Conservation (phyloP, 2,888 invertebrate species). For the Stenoptilia bipunctidactyla region DNA sequence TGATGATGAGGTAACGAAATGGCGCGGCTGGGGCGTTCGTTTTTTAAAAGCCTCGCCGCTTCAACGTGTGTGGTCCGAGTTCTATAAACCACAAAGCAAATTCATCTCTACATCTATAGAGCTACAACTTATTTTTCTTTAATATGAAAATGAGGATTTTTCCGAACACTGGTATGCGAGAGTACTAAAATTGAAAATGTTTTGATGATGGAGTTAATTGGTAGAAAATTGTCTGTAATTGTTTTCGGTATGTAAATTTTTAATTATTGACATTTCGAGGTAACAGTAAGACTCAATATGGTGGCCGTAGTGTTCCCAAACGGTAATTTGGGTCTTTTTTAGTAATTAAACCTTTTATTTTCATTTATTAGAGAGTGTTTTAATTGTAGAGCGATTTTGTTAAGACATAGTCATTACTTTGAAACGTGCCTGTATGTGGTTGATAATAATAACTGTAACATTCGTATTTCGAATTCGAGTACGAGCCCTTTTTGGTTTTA, state of each 20-base stretch:
- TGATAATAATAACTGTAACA: too few relatives aligned
- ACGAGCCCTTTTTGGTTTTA: too few relatives aligned
- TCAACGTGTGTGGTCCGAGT: conserved; percentile 61
- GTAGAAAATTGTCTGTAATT: conserved; percentile 40
- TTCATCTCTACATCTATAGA: conserved; percentile 11
- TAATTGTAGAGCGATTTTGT: too few relatives aligned
- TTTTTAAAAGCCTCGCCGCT: conserved; percentile 55
- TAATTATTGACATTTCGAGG: conserved; percentile 17
- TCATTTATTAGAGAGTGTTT: background rate
- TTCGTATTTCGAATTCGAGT: too few relatives aligned
- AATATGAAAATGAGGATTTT: conserved; percentile 16
- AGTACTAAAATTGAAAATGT: conserved; percentile 36
- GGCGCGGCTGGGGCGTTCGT: conserved; percentile 64
- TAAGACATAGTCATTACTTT: too few relatives aligned
- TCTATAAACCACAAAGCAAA: conserved; percentile 13
- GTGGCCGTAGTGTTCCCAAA: background rate
- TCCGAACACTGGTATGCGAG: conserved; percentile 21
- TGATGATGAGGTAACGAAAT: conserved; percentile 68
- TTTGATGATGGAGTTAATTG: conserved; percentile 34
- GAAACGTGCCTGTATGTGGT: too few relatives aligned
- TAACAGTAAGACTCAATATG: conserved; percentile 29
- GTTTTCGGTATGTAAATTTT: conserved; percentile 23
- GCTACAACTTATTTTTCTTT: conserved; percentile 1
- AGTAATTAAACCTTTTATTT: background rate
- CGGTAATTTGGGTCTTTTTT: background rate